A percentile compares a stretch with the other conserved stretches of the same genome.
Conservation (phyloP, 2,797 vertebrate genomes). For the Sebastiscus tertius region DNA sequence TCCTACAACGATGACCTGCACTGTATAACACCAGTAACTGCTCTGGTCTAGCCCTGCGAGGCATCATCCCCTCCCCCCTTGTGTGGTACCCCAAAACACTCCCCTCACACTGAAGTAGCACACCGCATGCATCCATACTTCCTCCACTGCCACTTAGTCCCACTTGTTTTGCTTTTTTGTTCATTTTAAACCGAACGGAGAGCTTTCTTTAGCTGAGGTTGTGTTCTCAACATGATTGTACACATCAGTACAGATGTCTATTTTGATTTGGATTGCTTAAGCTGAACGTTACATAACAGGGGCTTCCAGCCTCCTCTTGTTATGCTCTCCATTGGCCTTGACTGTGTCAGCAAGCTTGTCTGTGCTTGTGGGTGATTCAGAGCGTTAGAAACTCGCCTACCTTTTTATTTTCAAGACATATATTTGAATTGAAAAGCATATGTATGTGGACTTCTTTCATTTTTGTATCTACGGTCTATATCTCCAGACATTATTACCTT, state of each 20-base stretch:
- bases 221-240: slow-evolving; percentile 33
- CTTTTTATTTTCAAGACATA: slow-evolving; percentile 26
- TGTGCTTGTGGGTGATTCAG: slow-evolving; percentile 69
- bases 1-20: slow-evolving; percentile 2
- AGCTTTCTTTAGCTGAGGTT: slow-evolving; percentile 10
- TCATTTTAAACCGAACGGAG: slow-evolving; percentile 7
- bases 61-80: slow-evolving; percentile 4
- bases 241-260: slow-evolving; percentile 52
- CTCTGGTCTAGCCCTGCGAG: slow-evolving; percentile 12
- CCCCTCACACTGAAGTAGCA: slow-evolving; percentile 21
- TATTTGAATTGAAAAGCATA: slow-evolving; percentile 36
- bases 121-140: slow-evolving; percentile 31
- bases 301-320: slow-evolving; percentile 61
- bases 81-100: slow-evolving; percentile 38
- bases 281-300: slow-evolving; percentile 60
- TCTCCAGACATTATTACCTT: slow-evolving; percentile 4
- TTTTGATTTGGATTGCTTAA: slow-evolving; percentile 55
- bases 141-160: slow-evolving; percentile 26
- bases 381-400: slow-evolving; percentile 58
- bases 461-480: background rate
- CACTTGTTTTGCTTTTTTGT: slow-evolving; percentile 34
- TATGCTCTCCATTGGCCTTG: slow-evolving; percentile 47
- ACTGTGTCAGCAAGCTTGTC: slow-evolving; percentile 60
- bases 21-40: background rate
- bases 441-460: background rate